A percentile compares a stretch with the other conserved stretches of the same genome.
phyloP scores from a whole-genome alignment of 2,888 invertebrate species.

The Lacanobia wlatinum region DNA sequence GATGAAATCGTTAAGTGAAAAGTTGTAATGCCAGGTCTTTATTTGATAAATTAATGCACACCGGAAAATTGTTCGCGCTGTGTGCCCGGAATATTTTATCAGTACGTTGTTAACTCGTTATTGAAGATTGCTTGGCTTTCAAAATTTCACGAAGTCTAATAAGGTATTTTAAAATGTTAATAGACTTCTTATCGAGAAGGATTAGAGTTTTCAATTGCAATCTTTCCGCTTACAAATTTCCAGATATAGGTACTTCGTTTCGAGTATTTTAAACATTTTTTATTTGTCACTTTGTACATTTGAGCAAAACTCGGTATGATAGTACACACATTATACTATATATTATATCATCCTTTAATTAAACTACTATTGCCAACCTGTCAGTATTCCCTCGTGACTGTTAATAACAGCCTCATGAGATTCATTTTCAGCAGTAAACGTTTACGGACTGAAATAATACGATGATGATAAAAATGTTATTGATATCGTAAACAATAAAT shows the following conservation, averaged over 20 bases:
- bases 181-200: not conserved
- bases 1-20: conserved; percentile 84
- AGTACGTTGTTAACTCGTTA: conserved; percentile 14
- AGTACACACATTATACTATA: no score
- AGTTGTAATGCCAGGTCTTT: conserved; percentile 77
- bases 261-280: not conserved
- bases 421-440: conserved; percentile 5
- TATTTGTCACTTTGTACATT: not conserved
- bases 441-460: not conserved
- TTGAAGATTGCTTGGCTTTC: conserved; percentile 5
- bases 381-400: not conserved
- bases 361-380: not conserved
- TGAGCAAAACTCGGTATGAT: no score
- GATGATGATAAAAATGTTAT: conserved; percentile 2
- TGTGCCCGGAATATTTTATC: conserved; percentile 57
- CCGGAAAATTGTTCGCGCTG: conserved; percentile 32
- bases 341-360: not conserved
- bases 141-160: conserved; percentile 7
- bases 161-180: conserved; percentile 2
- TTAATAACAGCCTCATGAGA: not conserved
- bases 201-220: not conserved
- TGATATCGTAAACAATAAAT: conserved; percentile 1
- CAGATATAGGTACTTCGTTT: no score
- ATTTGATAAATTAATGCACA: conserved; percentile 65
- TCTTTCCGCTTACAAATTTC: no score